Evolutionary conservation across 2,888 invertebrate species (phyloP).

Genomic region (Lepidonotus clava): DNA sequence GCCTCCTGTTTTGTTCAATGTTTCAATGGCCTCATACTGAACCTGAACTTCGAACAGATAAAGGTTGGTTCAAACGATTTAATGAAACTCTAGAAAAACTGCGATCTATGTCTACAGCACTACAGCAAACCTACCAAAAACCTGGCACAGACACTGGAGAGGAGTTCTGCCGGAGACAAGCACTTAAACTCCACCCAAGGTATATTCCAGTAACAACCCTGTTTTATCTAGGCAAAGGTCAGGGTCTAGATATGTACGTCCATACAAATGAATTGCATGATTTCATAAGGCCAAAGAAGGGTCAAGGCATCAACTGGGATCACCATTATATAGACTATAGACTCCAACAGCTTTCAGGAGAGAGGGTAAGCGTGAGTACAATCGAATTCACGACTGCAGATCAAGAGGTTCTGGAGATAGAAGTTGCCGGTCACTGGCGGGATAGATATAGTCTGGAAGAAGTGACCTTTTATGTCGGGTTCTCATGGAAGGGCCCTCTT

Average conservation of each 20-base stretch:
- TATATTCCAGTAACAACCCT: background rate
- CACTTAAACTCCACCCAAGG: background rate
- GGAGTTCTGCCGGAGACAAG: background rate
- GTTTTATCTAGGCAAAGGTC: background rate
- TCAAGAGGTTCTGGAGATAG: background rate
- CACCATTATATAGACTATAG: background rate
- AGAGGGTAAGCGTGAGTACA: background rate
- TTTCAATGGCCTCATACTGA: background rate
- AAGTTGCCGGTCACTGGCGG: background rate
- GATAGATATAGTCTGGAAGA: background rate
- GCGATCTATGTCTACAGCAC: background rate
- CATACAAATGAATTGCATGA: background rate
- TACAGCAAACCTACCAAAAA: background rate
- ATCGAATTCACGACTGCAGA: background rate
- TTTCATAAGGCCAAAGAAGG: background rate
- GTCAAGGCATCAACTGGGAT: background rate
- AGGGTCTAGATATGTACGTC: constrained; percentile 1
- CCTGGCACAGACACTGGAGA: background rate
- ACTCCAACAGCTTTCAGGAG: background rate
- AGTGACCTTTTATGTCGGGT: background rate
- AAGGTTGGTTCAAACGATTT: background rate
- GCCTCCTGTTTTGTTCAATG: background rate
- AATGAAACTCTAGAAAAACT: background rate
- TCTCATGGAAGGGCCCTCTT: constrained; percentile 9
- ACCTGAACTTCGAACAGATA: background rate